Base-by-base conservation (phyloP, 2,113 vertebrate genomes). In the Columba janthina region DNA sequence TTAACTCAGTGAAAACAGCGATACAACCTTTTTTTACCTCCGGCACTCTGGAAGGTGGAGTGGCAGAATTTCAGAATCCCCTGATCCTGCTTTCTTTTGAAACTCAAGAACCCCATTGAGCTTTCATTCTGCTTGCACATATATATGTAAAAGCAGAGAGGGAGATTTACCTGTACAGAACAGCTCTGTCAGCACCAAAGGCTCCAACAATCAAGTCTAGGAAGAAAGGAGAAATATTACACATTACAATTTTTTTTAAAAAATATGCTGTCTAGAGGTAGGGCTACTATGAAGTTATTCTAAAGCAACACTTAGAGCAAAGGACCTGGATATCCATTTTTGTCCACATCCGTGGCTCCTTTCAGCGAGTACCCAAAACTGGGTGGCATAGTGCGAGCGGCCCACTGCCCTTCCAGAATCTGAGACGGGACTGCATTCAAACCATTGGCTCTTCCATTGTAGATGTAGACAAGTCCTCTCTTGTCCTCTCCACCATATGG, bases 341-440 rank as follows among this genome's bases (percentile, higher is more conserved):
- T 97, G 96, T 99, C 99, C 54, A 99, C 98, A 76, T 99, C 99
- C 2, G 98, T 99, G 82, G 98, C 99, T 95, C 99, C 99, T 73
- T 98, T 98, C 98, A 99, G 98, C 0, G 99, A 98, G 95, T 99
- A 99, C 6, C 99, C 99, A 76, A 99, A 99, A 96, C 99, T 99
- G 22, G 99, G 97, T 4, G 99, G 99, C 99, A 99, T 99, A 46
- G 97, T 98, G 83, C 97, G 97, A 78, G 99, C 99, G 0, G 98
- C 98, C 99, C 99, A 99, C 69, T 98, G 98, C 9, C 99, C 99
- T 97, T 98, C 98, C 8, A 99, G 98, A 65, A 98, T 64, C 58
- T 99, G 99, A 28, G 99, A 99, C 1, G 98, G 98, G 5, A 96
- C 32, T 0, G 95, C 19, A 67, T 98, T 98, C 17, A 98, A 97